phyloP scores from a whole-genome alignment of 2,888 invertebrate species.

The Meiosimyza platycephala region DNA sequence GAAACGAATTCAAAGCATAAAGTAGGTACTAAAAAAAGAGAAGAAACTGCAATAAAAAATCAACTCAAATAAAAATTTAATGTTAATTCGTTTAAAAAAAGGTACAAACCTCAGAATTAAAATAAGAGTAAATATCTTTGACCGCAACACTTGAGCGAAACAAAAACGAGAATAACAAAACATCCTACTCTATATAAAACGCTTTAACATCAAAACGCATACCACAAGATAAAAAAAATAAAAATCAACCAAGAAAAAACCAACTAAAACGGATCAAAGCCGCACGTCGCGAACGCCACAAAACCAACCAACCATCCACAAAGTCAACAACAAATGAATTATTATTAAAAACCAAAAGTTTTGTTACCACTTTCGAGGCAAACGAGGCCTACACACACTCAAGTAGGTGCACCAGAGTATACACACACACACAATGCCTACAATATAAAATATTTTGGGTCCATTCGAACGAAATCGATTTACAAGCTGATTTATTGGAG shows the following conservation, averaged over 20 bases:
- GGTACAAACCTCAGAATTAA: background rate
- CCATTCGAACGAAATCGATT: constrained; percentile 24
- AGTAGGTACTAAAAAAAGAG: no score
- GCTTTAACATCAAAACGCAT: no score
- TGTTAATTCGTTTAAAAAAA: constrained; percentile 12
- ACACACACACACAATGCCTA: background rate
- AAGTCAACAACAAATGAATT: constrained; percentile 41
- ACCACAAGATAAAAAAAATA: no score
- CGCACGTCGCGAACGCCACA: constrained; percentile 11
- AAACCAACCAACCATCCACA: background rate
- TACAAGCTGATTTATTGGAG: constrained; percentile 50
- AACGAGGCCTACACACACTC: constrained; percentile 22
- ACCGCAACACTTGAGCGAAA: constrained; percentile 2
- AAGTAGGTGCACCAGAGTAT: no score
- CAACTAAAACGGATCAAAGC: constrained; percentile 14
- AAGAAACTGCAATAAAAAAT: background rate
- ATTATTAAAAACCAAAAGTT: constrained; percentile 41
- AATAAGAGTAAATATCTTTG: background rate
- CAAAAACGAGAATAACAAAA: background rate
- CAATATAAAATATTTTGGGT: constrained; percentile 25
- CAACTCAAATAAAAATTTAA: background rate
- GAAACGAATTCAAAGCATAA: no score
- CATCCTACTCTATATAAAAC: no score
- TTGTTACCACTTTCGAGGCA: constrained; percentile 41
- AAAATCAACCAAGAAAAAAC: background rate